Base-by-base conservation (phyloP, 2,797 vertebrate species). In the Erethizon dorsatum region DNA sequence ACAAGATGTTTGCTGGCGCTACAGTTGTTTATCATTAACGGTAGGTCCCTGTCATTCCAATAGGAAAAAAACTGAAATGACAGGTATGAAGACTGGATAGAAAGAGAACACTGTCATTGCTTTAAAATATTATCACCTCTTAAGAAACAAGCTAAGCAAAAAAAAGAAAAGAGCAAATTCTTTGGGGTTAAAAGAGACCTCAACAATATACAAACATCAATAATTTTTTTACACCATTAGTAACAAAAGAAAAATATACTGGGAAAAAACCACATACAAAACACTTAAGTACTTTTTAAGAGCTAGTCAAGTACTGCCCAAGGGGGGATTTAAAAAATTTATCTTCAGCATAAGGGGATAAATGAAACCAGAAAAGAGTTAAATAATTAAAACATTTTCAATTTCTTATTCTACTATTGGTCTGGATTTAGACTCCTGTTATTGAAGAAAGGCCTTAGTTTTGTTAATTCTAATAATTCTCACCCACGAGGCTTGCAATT, bases 51-150 rank as follows among this genome's bases (percentile, higher is more conserved):
- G 6, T 80, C 22, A 26, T 96, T 93, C 57, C 31, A 86, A 31
- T 28, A 59, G 69, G n/a, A 69, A 88, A 87, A 73, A 7, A 93
- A 59, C 59, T 73, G 15, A 82, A 88, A 94, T 56, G 33, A 95
- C 59, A 95, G 6, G 7, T 37, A 47, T 17, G 14, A 88, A 28
- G 18, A 83, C 47, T 14, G 17, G 82, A 82, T 87, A 78, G 73
- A 52, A 95, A 54, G 26, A 15, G 33, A 33, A 84, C 61, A 71
- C 7, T 80, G 20, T 83, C 12, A 28, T 84, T 84, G 12, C 31
- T 91, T 90, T 6, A 90, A 87, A 84, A 71, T 57, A 63, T 47
- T 54, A 69, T 4, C 56, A 8, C 86, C 37, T 90, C 45, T 56
- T 83, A 87, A 80, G 22, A 57, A 69, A 41, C 7, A 92, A 59